Percentiles rank a stretch among this genome's conserved stretches.
Conservation (phyloP, 2,113 vertebrate genomes). For the Collichthys lucidus region DNA sequence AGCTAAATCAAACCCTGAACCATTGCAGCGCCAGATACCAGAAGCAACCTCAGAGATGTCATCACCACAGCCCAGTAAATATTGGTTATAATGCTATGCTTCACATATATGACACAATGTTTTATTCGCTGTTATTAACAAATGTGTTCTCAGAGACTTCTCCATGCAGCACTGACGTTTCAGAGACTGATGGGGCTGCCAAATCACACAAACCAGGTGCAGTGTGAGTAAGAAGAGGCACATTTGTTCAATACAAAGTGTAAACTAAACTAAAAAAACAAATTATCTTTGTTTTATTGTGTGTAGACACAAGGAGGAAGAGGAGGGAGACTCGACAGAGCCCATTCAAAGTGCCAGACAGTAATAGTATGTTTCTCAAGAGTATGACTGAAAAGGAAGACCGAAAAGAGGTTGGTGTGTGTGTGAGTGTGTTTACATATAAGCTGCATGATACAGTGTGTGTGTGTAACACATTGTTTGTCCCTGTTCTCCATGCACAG, state of each 20-base stretch:
- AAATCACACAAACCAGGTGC: constrained; percentile 51
- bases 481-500: constrained; percentile 74
- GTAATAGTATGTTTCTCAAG: constrained; percentile 50
- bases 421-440: constrained; percentile 1
- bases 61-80: constrained; percentile 28
- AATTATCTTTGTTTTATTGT: neutral
- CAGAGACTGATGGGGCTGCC: neutral
- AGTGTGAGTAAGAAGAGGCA: neutral
- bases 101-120: neutral
- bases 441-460: neutral
- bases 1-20: constrained; percentile 1
- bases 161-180: neutral
- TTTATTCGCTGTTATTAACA: neutral
- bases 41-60: constrained; percentile 37
- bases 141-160: constrained; percentile 11
- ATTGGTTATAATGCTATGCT: neutral
- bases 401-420: constrained; percentile 54
- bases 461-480: neutral
- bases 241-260: neutral
- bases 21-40: neutral
- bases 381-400: constrained; percentile 47
- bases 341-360: constrained; percentile 72
- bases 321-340: constrained; percentile 36
- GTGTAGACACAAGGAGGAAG: constrained; percentile 43
- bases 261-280: neutral